phyloP scores from a whole-genome alignment of 2,888 invertebrate species.

The Hirtodrosophila duncani region DNA sequence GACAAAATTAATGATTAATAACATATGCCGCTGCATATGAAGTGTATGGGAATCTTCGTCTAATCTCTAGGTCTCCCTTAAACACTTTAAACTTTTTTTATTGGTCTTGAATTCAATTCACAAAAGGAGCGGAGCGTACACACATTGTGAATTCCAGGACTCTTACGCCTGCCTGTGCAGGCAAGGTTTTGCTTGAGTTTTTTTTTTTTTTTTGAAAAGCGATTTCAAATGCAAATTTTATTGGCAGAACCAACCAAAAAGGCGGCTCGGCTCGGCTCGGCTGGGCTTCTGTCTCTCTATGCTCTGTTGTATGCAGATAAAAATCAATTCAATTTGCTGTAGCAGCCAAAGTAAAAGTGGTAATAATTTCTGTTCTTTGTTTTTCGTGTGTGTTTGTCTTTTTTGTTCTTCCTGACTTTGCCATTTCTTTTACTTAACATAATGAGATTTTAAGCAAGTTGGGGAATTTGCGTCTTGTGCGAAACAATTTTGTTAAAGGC shows the following conservation, averaged over 20 bases:
- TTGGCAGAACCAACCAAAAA: constrained; percentile 41
- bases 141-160: constrained; percentile 1
- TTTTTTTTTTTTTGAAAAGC: constrained; percentile 49
- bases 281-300: not conserved
- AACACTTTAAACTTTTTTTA: constrained; percentile 64
- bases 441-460: constrained; percentile 66
- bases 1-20: no score
- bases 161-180: constrained; percentile 28
- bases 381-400: constrained; percentile 17
- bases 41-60: no score
- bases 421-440: constrained; percentile 52
- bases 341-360: constrained; percentile 62
- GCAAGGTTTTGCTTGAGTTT: constrained; percentile 13
- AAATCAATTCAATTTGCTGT: constrained; percentile 73
- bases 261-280: not conserved
- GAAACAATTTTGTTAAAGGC: not conserved
- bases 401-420: constrained; percentile 1
- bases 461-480: constrained; percentile 17
- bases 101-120: constrained; percentile 61
- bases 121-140: constrained; percentile 24
- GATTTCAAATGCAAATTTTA: constrained; percentile 71
- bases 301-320: constrained; percentile 46
- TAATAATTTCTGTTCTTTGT: constrained; percentile 61
- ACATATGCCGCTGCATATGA: no score
- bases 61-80: no score